Percentiles rank a stretch among this genome's conserved stretches.
phyloP scores from a whole-genome alignment of 2,888 invertebrate species.

The Caenorhabditis afra region DNA sequence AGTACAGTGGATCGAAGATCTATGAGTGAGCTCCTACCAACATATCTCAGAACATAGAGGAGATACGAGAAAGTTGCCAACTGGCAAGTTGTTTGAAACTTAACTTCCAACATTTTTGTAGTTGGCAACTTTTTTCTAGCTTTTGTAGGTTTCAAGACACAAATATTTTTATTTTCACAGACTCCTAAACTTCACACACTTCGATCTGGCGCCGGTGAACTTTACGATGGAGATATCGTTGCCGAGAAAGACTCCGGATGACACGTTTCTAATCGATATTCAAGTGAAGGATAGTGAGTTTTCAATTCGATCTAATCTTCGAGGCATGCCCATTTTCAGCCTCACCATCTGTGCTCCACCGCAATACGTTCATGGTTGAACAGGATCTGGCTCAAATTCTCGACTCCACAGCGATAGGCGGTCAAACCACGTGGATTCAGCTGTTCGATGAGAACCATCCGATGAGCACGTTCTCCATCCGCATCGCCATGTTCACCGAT shows the following conservation, averaged over 20 bases:
- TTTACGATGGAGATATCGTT: conserved; percentile 30
- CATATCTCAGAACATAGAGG: no score
- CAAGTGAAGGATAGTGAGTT: conserved; percentile 20
- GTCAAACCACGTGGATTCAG: conserved; percentile 4
- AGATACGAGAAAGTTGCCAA: conserved; percentile 12
- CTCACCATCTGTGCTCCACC: conserved; percentile 5
- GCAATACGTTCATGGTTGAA: conserved; percentile 4
- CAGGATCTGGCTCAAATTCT: conserved; percentile 7
- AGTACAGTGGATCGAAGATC: conserved; percentile 16
- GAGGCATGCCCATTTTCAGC: conserved; percentile 12
- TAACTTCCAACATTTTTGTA: no score
- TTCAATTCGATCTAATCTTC: no score
- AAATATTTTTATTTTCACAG: no score
- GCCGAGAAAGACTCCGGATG: conserved; percentile 10
- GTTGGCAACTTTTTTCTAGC: no score
- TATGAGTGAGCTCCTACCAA: conserved; percentile 30
- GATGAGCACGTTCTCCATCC: conserved; percentile 2
- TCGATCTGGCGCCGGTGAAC: conserved; percentile 14
- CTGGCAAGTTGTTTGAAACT: no score
- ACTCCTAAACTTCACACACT: neutral
- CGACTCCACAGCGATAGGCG: conserved; percentile 3
- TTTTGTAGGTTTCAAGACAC: no score
- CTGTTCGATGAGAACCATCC: conserved; percentile 5
- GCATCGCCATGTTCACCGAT: conserved; percentile 16
- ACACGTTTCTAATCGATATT: conserved; percentile 16